phyloP scores from a whole-genome alignment of 2,797 vertebrate genomes.

The Galagoides demidoff region DNA sequence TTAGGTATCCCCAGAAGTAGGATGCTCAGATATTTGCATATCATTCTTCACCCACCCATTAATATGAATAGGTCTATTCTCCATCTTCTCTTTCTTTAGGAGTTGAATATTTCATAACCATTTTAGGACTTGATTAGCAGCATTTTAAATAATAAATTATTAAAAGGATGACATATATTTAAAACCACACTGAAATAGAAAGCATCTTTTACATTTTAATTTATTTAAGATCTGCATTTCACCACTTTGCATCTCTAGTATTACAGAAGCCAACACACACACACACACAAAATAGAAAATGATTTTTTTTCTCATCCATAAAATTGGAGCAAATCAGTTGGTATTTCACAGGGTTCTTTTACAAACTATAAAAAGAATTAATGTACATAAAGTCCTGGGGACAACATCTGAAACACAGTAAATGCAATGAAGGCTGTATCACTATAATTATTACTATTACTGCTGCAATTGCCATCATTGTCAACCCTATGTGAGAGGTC shows the following conservation, averaged over 20 bases:
- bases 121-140: neutral
- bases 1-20: neutral
- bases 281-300: too few relatives aligned
- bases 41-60: neutral
- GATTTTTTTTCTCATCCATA: neutral
- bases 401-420: neutral
- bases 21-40: neutral
- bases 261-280: neutral
- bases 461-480: neutral
- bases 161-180: neutral
- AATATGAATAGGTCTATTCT: neutral
- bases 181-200: constrained; percentile 2
- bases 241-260: neutral
- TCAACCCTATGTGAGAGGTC: neutral
- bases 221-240: neutral
- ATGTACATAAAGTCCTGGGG: neutral
- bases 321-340: neutral
- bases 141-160: constrained; percentile 39
- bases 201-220: neutral
- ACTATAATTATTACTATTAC: neutral
- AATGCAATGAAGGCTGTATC: neutral
- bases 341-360: neutral
- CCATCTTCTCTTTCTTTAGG: neutral
- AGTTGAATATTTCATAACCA: neutral
- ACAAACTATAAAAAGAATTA: neutral